Percentiles rank a stretch among this genome's conserved stretches.
Evolutionary conservation across 2,113 vertebrate species (phyloP).

Genomic region (Aphyosemion australe): DNA sequence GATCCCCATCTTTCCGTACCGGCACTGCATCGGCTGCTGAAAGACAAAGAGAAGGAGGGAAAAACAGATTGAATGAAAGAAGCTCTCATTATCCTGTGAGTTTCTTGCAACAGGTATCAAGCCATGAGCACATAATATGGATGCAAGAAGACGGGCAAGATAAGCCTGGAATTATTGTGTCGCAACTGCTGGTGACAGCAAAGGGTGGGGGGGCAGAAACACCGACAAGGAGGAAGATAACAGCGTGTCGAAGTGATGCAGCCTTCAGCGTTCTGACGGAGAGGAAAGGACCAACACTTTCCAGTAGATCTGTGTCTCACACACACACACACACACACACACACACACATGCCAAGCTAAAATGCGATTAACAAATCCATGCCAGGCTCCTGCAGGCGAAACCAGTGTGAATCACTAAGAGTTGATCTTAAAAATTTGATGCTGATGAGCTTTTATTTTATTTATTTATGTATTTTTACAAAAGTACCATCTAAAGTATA

Average conservation of each 20-base stretch:
- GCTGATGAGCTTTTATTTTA: too few relatives aligned
- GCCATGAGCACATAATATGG: conserved; percentile 9
- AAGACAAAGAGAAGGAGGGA: conserved; percentile 25
- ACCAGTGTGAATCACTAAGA: conserved; percentile 32
- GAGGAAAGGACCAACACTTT: conserved; percentile 40
- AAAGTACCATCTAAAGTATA: too few relatives aligned
- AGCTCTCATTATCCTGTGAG: background rate
- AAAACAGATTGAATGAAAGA: conserved; percentile 11
- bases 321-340: conserved; percentile 36
- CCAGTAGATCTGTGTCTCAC: conserved; percentile 37
- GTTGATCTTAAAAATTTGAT: too few relatives aligned
- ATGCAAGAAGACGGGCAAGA: background rate
- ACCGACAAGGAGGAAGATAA: conserved; percentile 25
- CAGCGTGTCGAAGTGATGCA: conserved; percentile 49
- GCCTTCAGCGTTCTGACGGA: conserved; percentile 42
- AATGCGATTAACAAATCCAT: conserved; percentile 70
- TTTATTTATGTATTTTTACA: too few relatives aligned
- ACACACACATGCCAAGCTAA: conserved; percentile 37
- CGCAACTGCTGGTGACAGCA: background rate
- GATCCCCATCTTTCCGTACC: conserved; percentile 82
- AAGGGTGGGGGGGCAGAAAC: conserved; percentile 6
- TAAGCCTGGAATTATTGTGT: conserved; percentile 12
- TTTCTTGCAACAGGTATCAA: conserved; percentile 21
- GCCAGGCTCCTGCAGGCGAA: conserved; percentile 43
- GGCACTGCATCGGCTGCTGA: conserved; percentile 80